A percentile compares a stretch with the other conserved stretches of the same genome.
Evolutionary conservation across 2,113 vertebrate species (phyloP).

Genomic region (Cephalopterus ornatus): DNA sequence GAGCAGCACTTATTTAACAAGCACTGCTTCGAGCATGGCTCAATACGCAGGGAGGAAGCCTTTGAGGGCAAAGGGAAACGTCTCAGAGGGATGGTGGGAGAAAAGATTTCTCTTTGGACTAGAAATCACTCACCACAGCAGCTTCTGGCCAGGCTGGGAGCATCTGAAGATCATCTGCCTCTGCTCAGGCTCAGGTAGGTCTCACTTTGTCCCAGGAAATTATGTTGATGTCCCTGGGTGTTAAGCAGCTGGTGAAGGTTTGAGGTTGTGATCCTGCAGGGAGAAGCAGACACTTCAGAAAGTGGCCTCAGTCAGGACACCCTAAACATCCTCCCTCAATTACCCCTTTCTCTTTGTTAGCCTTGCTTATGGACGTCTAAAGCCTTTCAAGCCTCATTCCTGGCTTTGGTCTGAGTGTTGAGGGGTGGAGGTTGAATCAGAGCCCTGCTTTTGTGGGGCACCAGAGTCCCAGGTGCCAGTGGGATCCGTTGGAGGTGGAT

Average conservation of each 20-base stretch:
- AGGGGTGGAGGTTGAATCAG: neutral
- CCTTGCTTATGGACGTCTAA: rapidly evolving
- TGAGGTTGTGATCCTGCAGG: neutral
- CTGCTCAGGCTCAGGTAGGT: neutral
- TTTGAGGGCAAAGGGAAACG: neutral
- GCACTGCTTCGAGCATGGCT: neutral
- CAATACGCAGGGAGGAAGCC: neutral
- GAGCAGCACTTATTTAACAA: neutral
- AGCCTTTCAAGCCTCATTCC: rapidly evolving
- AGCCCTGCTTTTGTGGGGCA: neutral
- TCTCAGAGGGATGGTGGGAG: neutral
- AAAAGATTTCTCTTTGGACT: neutral
- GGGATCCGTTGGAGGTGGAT: neutral
- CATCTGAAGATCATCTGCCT: neutral
- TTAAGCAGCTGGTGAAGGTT: neutral
- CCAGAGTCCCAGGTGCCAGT: neutral
- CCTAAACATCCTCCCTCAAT: neutral
- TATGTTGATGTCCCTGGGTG: rapidly evolving
- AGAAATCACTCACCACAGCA: neutral
- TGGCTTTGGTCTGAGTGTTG: neutral
- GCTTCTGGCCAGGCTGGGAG: neutral
- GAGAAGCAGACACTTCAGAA: neutral
- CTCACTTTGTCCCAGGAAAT: neutral
- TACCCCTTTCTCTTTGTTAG: rapidly evolving
- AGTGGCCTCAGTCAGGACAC: neutral